phyloP scores from a whole-genome alignment of 2,888 invertebrate genomes.

The Drosophila ezoana region DNA sequence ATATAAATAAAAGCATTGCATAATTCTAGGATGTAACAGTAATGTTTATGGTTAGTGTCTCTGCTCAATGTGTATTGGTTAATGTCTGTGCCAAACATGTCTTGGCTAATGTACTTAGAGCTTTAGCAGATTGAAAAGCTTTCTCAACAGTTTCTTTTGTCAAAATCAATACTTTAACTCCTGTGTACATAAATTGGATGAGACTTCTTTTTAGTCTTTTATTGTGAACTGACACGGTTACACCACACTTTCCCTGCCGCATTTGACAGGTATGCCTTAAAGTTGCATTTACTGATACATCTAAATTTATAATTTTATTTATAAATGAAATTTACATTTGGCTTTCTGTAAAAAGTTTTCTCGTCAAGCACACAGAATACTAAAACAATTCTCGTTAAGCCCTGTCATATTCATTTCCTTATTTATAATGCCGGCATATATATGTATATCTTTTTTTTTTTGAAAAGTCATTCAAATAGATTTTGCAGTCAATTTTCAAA shows the following conservation, averaged over 20 bases:
- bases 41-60: slow-evolving; percentile 3
- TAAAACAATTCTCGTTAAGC: not conserved
- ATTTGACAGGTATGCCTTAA: slow-evolving; percentile 25
- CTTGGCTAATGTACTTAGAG: slow-evolving; percentile 12
- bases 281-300: not conserved
- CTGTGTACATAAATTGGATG: not conserved
- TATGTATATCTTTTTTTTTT: not conserved
- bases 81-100: not conserved
- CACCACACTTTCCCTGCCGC: not conserved
- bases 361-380: not conserved
- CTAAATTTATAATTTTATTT: not conserved
- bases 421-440: not conserved
- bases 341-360: not conserved
- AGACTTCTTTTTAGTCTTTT: slow-evolving; percentile 32
- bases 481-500: slow-evolving; percentile 12
- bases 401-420: slow-evolving; percentile 11
- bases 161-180: slow-evolving; percentile 48
- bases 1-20: slow-evolving; percentile 13
- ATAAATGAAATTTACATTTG: not conserved
- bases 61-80: not conserved
- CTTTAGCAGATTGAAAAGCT: slow-evolving; percentile 16
- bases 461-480: slow-evolving; percentile 4
- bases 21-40: not conserved
- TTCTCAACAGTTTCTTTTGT: slow-evolving; percentile 7
- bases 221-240: slow-evolving; percentile 8